A percentile compares a stretch with the other conserved stretches of the same genome.
Evolutionary conservation across 2,888 invertebrate species (phyloP).

Genomic region (Monochamus alternatus): DNA sequence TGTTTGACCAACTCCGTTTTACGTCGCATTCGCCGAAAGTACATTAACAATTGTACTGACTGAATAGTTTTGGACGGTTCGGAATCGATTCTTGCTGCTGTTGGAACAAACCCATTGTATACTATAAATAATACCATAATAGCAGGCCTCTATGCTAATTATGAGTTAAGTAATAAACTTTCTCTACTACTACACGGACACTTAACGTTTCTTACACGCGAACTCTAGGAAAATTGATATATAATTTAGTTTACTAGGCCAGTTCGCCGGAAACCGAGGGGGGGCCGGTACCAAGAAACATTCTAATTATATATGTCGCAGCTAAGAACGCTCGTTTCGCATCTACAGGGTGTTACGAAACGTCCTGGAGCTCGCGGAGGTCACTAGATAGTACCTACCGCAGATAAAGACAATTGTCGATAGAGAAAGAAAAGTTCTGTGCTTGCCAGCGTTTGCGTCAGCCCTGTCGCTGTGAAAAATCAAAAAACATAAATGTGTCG

Average conservation of each 20-base stretch:
- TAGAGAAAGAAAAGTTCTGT: neutral
- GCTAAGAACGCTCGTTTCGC: neutral
- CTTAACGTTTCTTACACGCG: constrained; percentile 14
- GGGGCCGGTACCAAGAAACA: constrained; percentile 12
- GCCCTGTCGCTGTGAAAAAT: neutral
- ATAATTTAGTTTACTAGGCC: constrained; percentile 33
- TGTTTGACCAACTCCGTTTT: no score
- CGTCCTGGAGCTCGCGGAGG: neutral
- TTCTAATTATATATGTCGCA: constrained; percentile 19
- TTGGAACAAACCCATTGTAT: no score
- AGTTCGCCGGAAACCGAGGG: constrained; percentile 20
- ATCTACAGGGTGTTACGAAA: neutral
- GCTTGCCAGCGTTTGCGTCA: neutral
- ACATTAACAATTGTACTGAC: no score
- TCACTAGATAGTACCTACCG: neutral
- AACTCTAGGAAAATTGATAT: constrained; percentile 28
- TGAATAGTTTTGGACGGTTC: no score
- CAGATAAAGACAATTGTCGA: neutral
- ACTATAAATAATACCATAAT: constrained; percentile 1
- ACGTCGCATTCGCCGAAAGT: no score
- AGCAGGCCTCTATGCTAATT: constrained; percentile 3
- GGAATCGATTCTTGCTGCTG: no score
- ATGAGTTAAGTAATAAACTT: constrained; percentile 21
- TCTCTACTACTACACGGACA: neutral
- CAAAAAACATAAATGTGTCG: neutral